These are phyloP conservation scores for Stramonita haemastoma DNA, from an alignment of 2,888 invertebrate genomes.

Conservation along the genomic window DNA sequence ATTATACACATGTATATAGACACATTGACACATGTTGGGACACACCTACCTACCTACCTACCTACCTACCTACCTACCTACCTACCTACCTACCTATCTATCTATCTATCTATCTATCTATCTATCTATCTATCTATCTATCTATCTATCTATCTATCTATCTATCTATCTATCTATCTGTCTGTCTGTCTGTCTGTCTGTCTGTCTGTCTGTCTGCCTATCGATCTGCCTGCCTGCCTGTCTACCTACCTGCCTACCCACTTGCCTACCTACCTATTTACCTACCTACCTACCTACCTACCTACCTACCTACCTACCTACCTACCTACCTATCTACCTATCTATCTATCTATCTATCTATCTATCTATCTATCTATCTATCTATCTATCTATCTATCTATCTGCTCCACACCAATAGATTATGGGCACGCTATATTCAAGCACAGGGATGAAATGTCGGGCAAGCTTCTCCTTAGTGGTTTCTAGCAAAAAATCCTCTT, in stretches of 20 bases:
- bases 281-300: not conserved
- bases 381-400: not conserved
- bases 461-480: too few species aligned
- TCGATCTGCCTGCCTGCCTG: not conserved
- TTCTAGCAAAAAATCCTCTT: too few species aligned
- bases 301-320: not conserved
- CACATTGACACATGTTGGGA: too few species aligned
- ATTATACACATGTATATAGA: too few species aligned
- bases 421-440: too few species aligned
- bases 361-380: not conserved
- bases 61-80: not conserved
- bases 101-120: conserved; percentile 1
- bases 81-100: not conserved
- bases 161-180: not conserved
- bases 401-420: too few species aligned
- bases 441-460: too few species aligned
- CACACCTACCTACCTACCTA: not conserved
- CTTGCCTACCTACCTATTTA: not conserved
- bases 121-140: conserved; percentile 1
- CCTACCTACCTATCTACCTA: not conserved
- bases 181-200: not conserved
- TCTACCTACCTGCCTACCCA: not conserved
- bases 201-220: not conserved
- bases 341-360: not conserved
- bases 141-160: conserved; percentile 1